A percentile compares a stretch with the other conserved stretches of the same genome.
phyloP scores from a whole-genome alignment of 2,113 vertebrate genomes.

The Gavialis gangeticus region DNA sequence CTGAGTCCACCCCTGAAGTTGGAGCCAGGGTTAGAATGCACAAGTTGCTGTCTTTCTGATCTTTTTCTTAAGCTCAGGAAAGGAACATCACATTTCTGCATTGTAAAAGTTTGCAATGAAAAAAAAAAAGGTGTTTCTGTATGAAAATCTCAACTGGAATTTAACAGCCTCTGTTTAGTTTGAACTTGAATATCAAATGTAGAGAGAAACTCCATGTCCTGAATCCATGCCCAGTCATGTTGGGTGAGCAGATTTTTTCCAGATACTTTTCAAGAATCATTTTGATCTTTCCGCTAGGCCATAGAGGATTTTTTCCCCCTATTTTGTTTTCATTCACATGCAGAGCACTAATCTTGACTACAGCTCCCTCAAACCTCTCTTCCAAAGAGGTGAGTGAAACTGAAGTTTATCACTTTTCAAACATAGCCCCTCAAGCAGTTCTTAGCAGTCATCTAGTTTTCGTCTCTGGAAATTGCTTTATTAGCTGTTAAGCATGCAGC shows the following conservation, averaged over 20 bases:
- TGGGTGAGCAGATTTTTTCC: background rate
- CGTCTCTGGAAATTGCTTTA: background rate
- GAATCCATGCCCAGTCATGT: background rate
- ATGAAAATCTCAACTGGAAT: background rate
- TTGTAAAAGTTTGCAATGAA: background rate
- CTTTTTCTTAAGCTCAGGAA: background rate
- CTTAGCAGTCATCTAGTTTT: background rate
- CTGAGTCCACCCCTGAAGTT: no score
- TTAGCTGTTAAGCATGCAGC: accelerated
- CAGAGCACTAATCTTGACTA: background rate
- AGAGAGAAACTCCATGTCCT: no score
- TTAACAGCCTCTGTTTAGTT: background rate
- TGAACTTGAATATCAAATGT: background rate
- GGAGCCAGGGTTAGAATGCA: background rate
- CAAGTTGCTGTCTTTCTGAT: background rate
- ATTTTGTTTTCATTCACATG: accelerated
- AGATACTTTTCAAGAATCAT: background rate
- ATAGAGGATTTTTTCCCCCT: background rate
- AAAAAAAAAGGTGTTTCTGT: background rate
- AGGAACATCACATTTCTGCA: background rate
- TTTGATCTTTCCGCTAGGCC: background rate
- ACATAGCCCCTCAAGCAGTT: background rate
- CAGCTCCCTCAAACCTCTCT: background rate
- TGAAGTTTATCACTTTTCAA: background rate
- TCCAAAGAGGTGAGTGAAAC: background rate